phyloP scores from a whole-genome alignment of 2,888 invertebrate genomes.

The Scaptomyza reducta region DNA sequence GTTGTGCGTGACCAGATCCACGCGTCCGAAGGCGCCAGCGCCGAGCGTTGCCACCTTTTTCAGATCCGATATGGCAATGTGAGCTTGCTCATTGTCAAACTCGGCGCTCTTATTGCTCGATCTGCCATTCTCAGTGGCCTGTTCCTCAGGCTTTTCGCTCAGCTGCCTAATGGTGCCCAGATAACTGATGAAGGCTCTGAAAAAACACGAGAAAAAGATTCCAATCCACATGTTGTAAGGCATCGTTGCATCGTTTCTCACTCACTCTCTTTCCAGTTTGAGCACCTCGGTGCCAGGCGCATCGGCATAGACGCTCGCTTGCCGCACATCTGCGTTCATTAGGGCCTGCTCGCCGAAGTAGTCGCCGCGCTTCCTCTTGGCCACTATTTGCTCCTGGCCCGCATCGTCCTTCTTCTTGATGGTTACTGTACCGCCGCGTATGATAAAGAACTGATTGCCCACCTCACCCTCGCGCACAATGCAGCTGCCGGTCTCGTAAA shows the following conservation, averaged over 20 bases:
- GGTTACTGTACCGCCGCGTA: constrained; percentile 92
- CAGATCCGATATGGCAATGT: constrained; percentile 90
- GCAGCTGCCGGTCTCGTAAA: constrained; percentile 90
- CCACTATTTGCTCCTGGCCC: constrained; percentile 88
- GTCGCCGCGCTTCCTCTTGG: constrained; percentile 89
- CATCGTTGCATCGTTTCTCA: no score
- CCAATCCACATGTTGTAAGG: no score
- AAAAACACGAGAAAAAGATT: constrained; percentile 9
- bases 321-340: constrained; percentile 92
- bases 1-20: constrained; percentile 89
- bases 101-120: constrained; percentile 70
- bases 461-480: constrained; percentile 94
- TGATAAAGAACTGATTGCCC: constrained; percentile 96
- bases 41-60: constrained; percentile 94
- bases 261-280: constrained; percentile 92
- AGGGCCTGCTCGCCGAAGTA: constrained; percentile 96
- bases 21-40: constrained; percentile 96
- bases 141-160: constrained; percentile 74
- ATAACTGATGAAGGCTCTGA: constrained; percentile 91
- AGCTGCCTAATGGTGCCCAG: constrained; percentile 88
- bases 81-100: constrained; percentile 86
- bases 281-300: constrained; percentile 93
- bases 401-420: constrained; percentile 88
- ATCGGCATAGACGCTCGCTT: constrained; percentile 95
- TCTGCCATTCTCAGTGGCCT: constrained; percentile 49